These are phyloP conservation scores for Erebia epiphron DNA, from an alignment of 2,888 invertebrate genomes.

Conservation along the genomic window DNA sequence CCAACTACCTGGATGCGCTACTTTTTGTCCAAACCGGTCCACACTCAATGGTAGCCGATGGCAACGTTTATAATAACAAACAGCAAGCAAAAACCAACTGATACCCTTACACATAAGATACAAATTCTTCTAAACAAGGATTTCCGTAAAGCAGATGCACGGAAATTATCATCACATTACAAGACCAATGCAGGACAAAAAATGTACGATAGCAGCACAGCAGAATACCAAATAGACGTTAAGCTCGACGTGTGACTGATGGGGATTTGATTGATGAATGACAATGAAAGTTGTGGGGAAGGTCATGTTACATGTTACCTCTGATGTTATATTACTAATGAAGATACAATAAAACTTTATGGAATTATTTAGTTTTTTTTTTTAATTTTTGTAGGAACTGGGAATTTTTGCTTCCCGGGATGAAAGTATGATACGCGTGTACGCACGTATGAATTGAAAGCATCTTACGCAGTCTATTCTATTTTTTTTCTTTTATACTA, in stretches of 20 bases:
- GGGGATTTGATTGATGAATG: conserved; percentile 55
- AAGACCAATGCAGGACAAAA: conserved; percentile 68
- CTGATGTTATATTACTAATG: background rate
- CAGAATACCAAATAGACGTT: conserved; percentile 62
- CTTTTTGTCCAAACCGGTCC: conserved; percentile 63
- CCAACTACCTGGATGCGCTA: background rate
- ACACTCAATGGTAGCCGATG: conserved; percentile 73
- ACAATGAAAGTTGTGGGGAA: conserved; percentile 52
- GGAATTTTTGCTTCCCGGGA: too few species aligned
- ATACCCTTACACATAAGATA: conserved; percentile 42
- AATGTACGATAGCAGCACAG: conserved; percentile 63
- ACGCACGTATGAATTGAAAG: too few species aligned
- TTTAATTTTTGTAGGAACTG: too few species aligned
- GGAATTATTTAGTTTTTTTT: too few species aligned
- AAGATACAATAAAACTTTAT: too few species aligned
- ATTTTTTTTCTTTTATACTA: too few species aligned
- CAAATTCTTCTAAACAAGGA: conserved; percentile 35
- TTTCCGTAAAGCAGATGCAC: conserved; percentile 43
- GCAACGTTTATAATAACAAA: conserved; percentile 39
- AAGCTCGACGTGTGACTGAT: conserved; percentile 55
- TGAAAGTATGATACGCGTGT: too few species aligned
- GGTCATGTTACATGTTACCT: background rate
- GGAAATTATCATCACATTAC: conserved; percentile 73
- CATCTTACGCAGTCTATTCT: too few species aligned
- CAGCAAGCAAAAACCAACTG: conserved; percentile 54